These are phyloP conservation scores for Drosophila longiperda DNA, from an alignment of 2,888 invertebrate species.

Conservation along the genomic window DNA sequence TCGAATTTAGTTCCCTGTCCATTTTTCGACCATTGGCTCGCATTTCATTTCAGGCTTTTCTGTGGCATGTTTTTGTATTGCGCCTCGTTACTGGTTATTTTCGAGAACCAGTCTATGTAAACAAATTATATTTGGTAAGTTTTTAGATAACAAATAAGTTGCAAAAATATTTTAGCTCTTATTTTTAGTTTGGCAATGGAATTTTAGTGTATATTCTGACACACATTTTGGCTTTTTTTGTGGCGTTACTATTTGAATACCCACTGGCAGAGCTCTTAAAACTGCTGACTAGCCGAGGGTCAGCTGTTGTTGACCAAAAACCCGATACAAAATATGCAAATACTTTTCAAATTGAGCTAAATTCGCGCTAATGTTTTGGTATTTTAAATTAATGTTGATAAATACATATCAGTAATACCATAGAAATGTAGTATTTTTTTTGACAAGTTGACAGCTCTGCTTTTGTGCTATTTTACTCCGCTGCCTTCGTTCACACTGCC, in stretches of 20 bases:
- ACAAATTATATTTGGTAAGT: conserved; percentile 71
- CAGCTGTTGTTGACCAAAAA: conserved; percentile 18
- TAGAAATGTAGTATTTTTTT: conserved; percentile 14
- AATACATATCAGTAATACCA: neutral
- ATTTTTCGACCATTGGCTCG: conserved; percentile 76
- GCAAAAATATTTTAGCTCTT: neutral
- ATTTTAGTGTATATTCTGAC: conserved; percentile 64
- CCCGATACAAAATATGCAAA: neutral
- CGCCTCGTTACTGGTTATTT: conserved; percentile 60
- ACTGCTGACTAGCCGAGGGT: conserved; percentile 19
- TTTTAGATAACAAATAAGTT: neutral
- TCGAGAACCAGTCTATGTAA: conserved; percentile 76
- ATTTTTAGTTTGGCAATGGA: conserved; percentile 52
- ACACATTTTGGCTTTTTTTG: conserved; percentile 66
- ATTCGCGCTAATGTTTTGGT: conserved; percentile 6
- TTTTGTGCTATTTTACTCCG: conserved; percentile 23
- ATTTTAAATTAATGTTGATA: neutral
- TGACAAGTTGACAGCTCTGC: conserved; percentile 9
- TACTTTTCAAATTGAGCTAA: conserved; percentile 32
- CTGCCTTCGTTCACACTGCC: conserved; percentile 19
- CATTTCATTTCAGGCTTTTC: conserved; percentile 80
- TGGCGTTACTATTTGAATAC: conserved; percentile 73
- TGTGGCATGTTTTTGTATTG: conserved; percentile 79
- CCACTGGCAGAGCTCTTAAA: conserved; percentile 67
- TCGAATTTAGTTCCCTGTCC: conserved; percentile 64